Evolutionary conservation across 2,113 vertebrate species (phyloP).

Genomic region (Ceyx margarethae): DNA sequence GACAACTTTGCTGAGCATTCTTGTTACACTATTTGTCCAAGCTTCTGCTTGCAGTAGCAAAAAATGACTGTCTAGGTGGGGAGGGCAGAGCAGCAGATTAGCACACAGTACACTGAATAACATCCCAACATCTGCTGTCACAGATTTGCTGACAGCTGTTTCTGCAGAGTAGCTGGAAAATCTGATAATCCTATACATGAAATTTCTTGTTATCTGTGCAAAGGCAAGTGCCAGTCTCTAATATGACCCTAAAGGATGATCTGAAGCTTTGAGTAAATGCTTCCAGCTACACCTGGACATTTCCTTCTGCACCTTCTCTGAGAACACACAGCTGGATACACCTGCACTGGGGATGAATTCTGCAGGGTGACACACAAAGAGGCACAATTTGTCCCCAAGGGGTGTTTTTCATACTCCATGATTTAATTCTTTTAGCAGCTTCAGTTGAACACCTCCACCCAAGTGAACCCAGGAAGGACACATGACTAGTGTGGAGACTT

Average conservation of each 20-base stretch:
- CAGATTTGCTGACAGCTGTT: slow-evolving; percentile 65
- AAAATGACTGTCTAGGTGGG: neutral
- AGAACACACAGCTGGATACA: neutral
- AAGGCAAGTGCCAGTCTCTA: neutral
- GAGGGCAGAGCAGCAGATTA: slow-evolving; percentile 36
- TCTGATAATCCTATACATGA: slow-evolving; percentile 52
- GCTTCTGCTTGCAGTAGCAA: neutral
- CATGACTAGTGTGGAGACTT: neutral
- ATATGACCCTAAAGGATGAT: neutral
- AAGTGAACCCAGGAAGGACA: neutral
- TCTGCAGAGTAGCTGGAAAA: slow-evolving; percentile 42
- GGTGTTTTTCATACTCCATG: accelerated
- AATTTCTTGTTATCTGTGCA: slow-evolving; percentile 48
- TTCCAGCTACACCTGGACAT: neutral
- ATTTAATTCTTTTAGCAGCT: neutral
- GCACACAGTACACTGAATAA: slow-evolving; percentile 11
- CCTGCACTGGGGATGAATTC: neutral
- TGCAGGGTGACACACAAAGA: neutral
- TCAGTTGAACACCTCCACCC: neutral
- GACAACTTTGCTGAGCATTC: neutral
- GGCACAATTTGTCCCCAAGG: neutral
- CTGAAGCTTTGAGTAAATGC: neutral
- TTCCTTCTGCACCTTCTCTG: neutral
- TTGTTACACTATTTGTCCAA: neutral
- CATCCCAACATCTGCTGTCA: slow-evolving; percentile 56